A percentile compares a stretch with the other conserved stretches of the same genome.
These are phyloP conservation scores for Lacerta bilineata DNA, from an alignment of 2,797 vertebrate species.

Conservation along the genomic window DNA sequence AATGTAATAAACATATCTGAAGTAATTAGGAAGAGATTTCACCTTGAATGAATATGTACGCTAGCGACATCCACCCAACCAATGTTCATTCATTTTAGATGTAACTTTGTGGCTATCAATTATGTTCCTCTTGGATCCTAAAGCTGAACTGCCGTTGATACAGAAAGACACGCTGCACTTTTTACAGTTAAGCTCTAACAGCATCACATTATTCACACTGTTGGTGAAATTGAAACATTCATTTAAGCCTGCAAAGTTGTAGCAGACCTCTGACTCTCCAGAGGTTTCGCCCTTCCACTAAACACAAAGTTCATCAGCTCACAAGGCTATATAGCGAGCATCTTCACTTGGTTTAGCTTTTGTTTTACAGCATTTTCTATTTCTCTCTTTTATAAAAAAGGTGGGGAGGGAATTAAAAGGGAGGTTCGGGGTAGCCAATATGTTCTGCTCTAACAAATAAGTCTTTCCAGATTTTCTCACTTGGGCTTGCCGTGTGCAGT, in stretches of 20 bases:
- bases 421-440: neutral
- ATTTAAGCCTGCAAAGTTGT: constrained; percentile 31
- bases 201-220: constrained; percentile 24
- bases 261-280: constrained; percentile 32
- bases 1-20: neutral
- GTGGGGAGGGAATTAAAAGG: too few species aligned
- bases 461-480: neutral
- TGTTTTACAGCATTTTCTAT: constrained; percentile 29
- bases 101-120: neutral
- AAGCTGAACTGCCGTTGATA: neutral
- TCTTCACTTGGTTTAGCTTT: constrained; percentile 8
- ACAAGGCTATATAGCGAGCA: constrained; percentile 17
- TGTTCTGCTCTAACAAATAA: constrained; percentile 18
- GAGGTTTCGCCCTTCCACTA: constrained; percentile 34
- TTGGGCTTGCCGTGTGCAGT: neutral
- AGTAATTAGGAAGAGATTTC: constrained; percentile 28
- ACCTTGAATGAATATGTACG: neutral
- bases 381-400: neutral
- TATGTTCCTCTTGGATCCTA: constrained; percentile 16
- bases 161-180: neutral
- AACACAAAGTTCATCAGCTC: constrained; percentile 39
- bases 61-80: neutral
- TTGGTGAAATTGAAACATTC: constrained; percentile 39
- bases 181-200: neutral
- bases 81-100: neutral